Percentiles rank a stretch among this genome's conserved stretches.
Conservation (phyloP, 2,797 vertebrate species). For the Crocodylus rhombifer region DNA sequence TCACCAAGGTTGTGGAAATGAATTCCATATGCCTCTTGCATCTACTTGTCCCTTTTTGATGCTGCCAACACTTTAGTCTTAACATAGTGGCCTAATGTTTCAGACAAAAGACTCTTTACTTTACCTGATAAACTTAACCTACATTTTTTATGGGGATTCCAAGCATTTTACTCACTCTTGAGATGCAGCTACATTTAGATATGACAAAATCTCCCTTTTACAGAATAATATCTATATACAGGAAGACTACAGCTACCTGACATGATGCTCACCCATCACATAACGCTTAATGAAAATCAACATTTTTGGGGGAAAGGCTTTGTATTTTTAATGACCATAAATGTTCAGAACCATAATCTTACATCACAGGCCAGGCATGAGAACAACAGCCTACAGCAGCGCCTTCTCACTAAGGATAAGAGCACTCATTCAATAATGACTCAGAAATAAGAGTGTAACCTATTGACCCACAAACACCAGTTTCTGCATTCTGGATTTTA, state of each 20-base stretch:
- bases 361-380: rapidly evolving
- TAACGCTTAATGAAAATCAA: background rate
- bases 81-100: rapidly evolving
- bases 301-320: background rate
- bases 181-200: background rate
- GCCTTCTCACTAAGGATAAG: rapidly evolving
- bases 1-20: background rate
- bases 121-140: background rate
- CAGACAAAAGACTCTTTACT: rapidly evolving
- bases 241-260: background rate
- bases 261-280: background rate
- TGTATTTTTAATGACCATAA: background rate
- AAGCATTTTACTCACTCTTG: background rate
- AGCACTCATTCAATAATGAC: no score
- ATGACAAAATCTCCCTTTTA: no score
- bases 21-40: background rate
- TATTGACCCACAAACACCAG: background rate
- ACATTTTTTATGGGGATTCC: rapidly evolving
- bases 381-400: rapidly evolving
- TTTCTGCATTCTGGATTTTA: background rate
- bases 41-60: background rate
- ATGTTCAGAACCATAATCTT: rapidly evolving
- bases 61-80: background rate
- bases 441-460: background rate
- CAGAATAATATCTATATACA: background rate